Base-by-base conservation (phyloP, 2,888 invertebrate genomes). In the Thumatha senex region DNA sequence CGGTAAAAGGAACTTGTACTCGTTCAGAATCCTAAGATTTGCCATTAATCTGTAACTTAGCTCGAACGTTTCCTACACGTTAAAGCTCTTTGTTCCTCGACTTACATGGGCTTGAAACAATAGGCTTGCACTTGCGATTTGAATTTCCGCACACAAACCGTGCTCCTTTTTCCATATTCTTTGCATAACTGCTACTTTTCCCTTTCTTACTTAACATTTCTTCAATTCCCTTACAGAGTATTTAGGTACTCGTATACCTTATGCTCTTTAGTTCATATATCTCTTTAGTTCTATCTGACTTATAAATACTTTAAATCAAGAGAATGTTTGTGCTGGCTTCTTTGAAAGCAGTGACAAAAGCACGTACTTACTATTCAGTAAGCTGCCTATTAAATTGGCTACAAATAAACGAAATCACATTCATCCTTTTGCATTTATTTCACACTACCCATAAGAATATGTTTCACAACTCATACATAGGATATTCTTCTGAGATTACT, bases 71-170 rank as follows among this genome's bases (percentile, higher is more conserved):
- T 70, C 65, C 70, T 74, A 82, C 84, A 82, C 73, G 80, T 65
- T 80, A 73, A 78, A 78, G 83, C 83, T 79, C 78, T 84, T 74
- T 74, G 65, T 69, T 65, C 59, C 56, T 50, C 64, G 64, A 71
- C 73, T 71, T 74, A 69, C 72, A 72, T 63, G 63, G 68, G 61
- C 70, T 63, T 69, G 61, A 73, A 74, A 85, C 86, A 86, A 85
- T 85, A 78, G 70, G 65, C 72, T 74, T 74, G 70, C 65, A 63
- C 63, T 63, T 70, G 75, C 80, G 74, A 82, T 84, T 85, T 78
- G 76, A 80, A 84, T 82, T 80, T 78, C 74, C 74, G 69, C 64
- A 71, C 62, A 63, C 58, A 66, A 65, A 46, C 56, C 56, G 64
- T 61, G 52, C 72, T 65, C 71, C 75, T 78, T 79, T 73, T 77